Evolutionary conservation across 2,797 vertebrate species (phyloP).

Genomic region (Oreortyx pictus): DNA sequence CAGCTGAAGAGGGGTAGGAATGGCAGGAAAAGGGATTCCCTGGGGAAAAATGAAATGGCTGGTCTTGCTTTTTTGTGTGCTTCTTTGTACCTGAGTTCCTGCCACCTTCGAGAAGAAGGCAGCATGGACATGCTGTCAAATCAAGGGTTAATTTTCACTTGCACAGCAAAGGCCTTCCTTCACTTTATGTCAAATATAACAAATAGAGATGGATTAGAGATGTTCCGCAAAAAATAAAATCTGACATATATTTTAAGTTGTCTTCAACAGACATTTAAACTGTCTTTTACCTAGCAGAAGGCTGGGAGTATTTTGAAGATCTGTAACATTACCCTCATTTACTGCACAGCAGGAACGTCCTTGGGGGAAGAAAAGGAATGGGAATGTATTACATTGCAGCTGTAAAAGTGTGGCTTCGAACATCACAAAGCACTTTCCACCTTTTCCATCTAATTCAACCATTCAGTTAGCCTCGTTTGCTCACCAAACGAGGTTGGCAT

Average conservation of each 20-base stretch:
- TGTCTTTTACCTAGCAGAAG: not conserved
- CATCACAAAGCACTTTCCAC: not conserved
- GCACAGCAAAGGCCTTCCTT: not conserved
- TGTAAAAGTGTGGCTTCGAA: not conserved
- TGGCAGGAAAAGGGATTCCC: not conserved
- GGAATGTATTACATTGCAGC: not conserved
- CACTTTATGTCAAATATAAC: not conserved
- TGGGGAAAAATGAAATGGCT: not conserved
- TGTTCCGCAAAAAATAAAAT: not conserved
- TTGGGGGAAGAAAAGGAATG: not conserved
- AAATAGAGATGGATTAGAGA: not conserved
- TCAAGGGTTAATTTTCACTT: not conserved
- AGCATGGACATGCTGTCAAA: accelerated
- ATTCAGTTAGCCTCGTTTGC: not conserved
- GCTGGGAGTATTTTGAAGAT: not conserved
- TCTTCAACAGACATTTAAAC: not conserved
- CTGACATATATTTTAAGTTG: not conserved
- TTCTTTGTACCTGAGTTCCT: not conserved
- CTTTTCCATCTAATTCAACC: not conserved
- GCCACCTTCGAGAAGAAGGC: not conserved
- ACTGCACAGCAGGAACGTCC: not conserved
- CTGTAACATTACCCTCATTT: not conserved
- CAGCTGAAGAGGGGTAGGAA: not conserved
- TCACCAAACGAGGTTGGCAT: not conserved
- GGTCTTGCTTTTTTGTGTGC: not conserved